A percentile compares a stretch with the other conserved stretches of the same genome.
Conservation (phyloP, 2,113 vertebrate species). For the Syngnathus scovelli region DNA sequence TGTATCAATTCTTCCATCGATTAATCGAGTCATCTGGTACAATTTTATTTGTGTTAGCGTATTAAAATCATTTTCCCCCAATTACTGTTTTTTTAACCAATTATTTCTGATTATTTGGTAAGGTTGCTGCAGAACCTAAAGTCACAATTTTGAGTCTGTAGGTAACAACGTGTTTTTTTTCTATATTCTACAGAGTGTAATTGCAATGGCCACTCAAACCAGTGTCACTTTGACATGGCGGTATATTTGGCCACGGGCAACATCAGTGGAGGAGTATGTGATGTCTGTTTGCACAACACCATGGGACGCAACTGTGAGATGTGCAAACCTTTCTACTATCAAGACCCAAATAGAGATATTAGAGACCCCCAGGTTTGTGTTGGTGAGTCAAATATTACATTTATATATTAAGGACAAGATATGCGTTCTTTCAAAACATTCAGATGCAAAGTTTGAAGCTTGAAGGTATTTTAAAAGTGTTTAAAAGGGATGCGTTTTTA, state of each 20-base stretch:
- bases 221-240: slow-evolving; percentile 91
- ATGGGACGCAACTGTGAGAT: slow-evolving; percentile 77
- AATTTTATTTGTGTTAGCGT: no score
- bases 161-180: not conserved
- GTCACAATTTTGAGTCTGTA: not conserved
- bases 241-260: slow-evolving; percentile 84
- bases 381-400: slow-evolving; percentile 65
- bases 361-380: slow-evolving; percentile 78
- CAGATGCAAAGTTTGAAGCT: not conserved
- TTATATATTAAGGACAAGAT: not conserved
- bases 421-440: no score
- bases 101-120: not conserved
- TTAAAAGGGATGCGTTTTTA: not conserved
- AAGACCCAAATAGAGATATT: slow-evolving; percentile 70
- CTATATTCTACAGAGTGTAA: slow-evolving; percentile 74
- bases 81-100: no score
- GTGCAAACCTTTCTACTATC: slow-evolving; percentile 77
- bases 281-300: slow-evolving; percentile 75
- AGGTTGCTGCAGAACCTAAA: not conserved
- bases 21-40: no score
- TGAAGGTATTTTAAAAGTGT: not conserved
- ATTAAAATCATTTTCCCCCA: no score
- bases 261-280: slow-evolving; percentile 80
- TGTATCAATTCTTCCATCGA: no score
- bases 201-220: slow-evolving; percentile 79